Evolutionary conservation across 2,888 invertebrate genomes (phyloP).

Genomic region (Rhimphoctona megacephalus): DNA sequence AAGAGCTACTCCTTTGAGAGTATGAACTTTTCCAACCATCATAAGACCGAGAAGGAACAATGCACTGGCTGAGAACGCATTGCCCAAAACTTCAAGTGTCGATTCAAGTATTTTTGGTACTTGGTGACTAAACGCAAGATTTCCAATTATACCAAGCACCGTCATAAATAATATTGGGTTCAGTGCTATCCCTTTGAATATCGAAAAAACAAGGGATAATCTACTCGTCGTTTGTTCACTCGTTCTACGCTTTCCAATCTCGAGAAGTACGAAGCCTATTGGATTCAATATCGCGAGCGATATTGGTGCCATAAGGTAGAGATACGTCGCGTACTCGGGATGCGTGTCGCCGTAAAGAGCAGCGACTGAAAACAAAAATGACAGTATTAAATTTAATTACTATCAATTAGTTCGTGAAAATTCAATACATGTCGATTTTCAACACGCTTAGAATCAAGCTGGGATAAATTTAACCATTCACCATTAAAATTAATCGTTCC

Average conservation of each 20-base stretch:
- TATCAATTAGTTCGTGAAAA: neutral
- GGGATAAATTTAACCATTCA: neutral
- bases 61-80: conserved; percentile 96
- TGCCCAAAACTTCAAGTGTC: conserved; percentile 92
- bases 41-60: conserved; percentile 95
- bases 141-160: conserved; percentile 94
- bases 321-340: conserved; percentile 95
- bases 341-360: conserved; percentile 94
- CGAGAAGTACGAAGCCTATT: conserved; percentile 95
- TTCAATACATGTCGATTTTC: neutral
- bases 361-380: conserved; percentile 87
- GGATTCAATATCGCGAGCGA: conserved; percentile 97
- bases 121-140: conserved; percentile 92
- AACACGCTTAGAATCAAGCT: neutral
- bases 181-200: conserved; percentile 90
- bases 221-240: conserved; percentile 75
- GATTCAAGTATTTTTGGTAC: conserved; percentile 91
- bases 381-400: neutral
- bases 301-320: conserved; percentile 97
- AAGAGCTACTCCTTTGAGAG: conserved; percentile 91
- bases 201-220: conserved; percentile 76
- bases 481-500: neutral
- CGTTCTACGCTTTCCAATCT: conserved; percentile 88
- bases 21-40: conserved; percentile 96
- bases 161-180: conserved; percentile 98